Base-by-base conservation (phyloP, 2,113 vertebrate genomes). In the Opisthocomus hoazin region DNA sequence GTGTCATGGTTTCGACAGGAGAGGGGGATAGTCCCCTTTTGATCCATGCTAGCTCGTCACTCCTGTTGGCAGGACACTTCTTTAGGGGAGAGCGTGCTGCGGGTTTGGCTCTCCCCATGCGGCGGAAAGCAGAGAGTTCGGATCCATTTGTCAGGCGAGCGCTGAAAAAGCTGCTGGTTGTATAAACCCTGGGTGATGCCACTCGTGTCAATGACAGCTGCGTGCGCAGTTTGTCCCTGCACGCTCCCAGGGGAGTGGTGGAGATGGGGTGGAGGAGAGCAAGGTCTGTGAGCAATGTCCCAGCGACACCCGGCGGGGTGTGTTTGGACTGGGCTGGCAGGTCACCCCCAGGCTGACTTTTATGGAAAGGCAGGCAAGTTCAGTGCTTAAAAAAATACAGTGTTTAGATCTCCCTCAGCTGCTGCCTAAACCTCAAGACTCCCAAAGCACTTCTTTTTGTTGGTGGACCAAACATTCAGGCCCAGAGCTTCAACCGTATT, bases 11-110 rank as follows among this genome's bases (percentile, higher is more conserved):
- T 96, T 77, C 41, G 15, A 91, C 95, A 91, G 95, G 94, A 96
- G 93, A 45, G 91, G 93, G 95, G 66, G 93, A 93, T 64, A 90
- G 96, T 94, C 45, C 75, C n/a, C 82, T 90, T 96, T 56, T 24
- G 61, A 87, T 85, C 81, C 1, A 0, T 10, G 36, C 91, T 58
- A 66, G 73, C 64, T 76, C 6, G 0, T 8, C 1, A 1, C 56
- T 75, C 12, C 51, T 45, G 4, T 5, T 18, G 45, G 7, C 29
- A 45, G n/a, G 36, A 34, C 65, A 22, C 48, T 34, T 32, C 56
- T 50, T 19, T 3, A 16, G 70, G 10, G 36, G 13, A 61, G 9
- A 24, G 37, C 19, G 4, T 34, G 32, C 8, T 10, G 30, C 2
- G 50, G 23, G 5, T 37, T 92, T 48, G 61, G 11, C 63, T 86